phyloP scores from a whole-genome alignment of 2,888 invertebrate species.

The Diarsia mendica region DNA sequence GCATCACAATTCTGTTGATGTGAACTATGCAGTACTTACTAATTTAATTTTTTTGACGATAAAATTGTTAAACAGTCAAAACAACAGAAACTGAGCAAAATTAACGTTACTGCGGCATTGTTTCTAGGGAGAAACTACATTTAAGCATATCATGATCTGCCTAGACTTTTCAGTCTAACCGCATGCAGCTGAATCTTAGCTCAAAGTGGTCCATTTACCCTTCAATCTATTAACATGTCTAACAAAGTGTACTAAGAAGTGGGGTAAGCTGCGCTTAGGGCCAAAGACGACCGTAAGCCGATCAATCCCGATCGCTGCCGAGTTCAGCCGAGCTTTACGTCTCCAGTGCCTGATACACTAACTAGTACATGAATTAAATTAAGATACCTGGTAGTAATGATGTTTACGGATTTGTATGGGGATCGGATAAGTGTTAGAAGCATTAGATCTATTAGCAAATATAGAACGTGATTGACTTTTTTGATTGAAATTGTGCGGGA shows the following conservation, averaged over 20 bases:
- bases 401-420: constrained; percentile 18
- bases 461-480: no score
- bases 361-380: constrained; percentile 41
- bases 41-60: no score
- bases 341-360: constrained; percentile 32
- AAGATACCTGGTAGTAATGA: constrained; percentile 17
- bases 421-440: neutral
- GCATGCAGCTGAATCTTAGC: no score
- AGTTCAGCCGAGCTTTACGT: constrained; percentile 48
- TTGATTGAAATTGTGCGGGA: no score
- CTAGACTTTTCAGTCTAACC: no score
- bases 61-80: no score
- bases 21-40: no score
- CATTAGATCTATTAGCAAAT: constrained; percentile 3
- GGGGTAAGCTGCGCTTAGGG: constrained; percentile 58
- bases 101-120: neutral
- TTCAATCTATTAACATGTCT: constrained; percentile 53
- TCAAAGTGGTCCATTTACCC: no score
- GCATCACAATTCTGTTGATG: neutral
- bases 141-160: no score
- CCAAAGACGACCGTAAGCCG: constrained; percentile 52
- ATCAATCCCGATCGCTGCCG: constrained; percentile 44
- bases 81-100: no score
- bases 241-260: constrained; percentile 41
- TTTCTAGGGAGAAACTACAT: no score